Evolutionary conservation across 2,113 vertebrate genomes (phyloP), one percentile per base, ranked within the genome.

Genomic region (Planiliza haematocheilus): DNA sequence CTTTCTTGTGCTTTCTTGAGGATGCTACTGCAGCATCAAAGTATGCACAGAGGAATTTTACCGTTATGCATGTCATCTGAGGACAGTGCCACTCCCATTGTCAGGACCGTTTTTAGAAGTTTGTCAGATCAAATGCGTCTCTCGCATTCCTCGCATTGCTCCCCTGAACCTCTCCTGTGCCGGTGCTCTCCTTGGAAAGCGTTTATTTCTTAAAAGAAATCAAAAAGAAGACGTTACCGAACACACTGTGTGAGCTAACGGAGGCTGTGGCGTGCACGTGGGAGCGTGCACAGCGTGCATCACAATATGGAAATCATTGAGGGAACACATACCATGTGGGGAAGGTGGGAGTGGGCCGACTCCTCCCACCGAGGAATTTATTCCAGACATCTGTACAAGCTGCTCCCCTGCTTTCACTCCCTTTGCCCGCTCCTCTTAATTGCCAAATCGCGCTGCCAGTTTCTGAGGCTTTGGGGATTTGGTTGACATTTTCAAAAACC

Each of bases 321-420:
- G 70, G 17, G 70, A 80, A 70, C 77, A 57, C 86, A 77, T 85
- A 71, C 74, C 81, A 87, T 89, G 86, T 80, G 88, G 80, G 69
- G 49, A 9, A 59, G 73, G 86, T 73, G 78, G 83, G 83, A 87
- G 83, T 70, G 78, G 80, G 75, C 75, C n/a, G 81, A 8, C 87
- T 81, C 87, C 86, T 68, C 90, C 91, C 85, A 51, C 7, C 2
- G 46, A 62, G 82, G 74, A 45, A 72, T 65, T 76, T 36, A 65
- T 70, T 83, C 71, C 83, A 85, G 64, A 86, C 84, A 7, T 82
- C 75, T 72, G 70, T 38, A 12, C 5, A 5, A 30, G 24, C 61
- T 1, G 37, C 45, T 72, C 43, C 56, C 14, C 53, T 12, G 7
- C 41, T 49, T 80, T 56, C 39, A 24, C 42, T 59, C 30, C 70